Evolutionary conservation across 2,113 vertebrate species (phyloP), one percentile per base, ranked within the genome.

Genomic region (Cyphomyrus discorhynchus): DNA sequence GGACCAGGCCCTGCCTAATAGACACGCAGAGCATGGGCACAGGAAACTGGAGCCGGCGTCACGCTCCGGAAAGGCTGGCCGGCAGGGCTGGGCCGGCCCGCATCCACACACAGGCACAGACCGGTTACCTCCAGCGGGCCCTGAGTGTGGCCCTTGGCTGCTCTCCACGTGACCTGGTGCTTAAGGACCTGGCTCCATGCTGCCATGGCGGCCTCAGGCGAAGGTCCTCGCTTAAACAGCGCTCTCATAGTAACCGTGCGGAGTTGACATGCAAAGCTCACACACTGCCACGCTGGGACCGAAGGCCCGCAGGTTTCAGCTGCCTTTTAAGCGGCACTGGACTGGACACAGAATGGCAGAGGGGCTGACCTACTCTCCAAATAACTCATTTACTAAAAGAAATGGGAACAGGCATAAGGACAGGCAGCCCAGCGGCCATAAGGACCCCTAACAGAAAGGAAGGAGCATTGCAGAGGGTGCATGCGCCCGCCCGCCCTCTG

Each of bases 301-400:
- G 35, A 39, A 35, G 70, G 74, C 74, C 74, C 1, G 74, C 31
- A 39, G 74, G 35, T 42, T 42, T 80, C 17, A 19, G 35, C 74
- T 80, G 35, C 74, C 74, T 80, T 80, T 80, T 80, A 80, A 80
- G 13, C 17, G 6, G 35, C 74, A 80, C 74, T 70, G 62, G 62
- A 31, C 62, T 70, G 62, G 62, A 70, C 62, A 70, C 74, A 80
- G 74, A 80, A 80, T 80, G 31, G 74, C 74, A 80, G 74, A 80
- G 74, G 74, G 74, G 74, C 13, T 80, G 74, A 80, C 74, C 74
- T 39, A 80, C 74, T 80, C 31, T 80, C 74, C 74, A 80, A 80
- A 80, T 80, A 80, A 80, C 31, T 80, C 35, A 80, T 80, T 80
- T 80, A 80, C 35, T 80, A 80, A 35, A 80, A 39, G 13, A 80